Evolutionary conservation across 2,113 vertebrate species (phyloP).

Genomic region (Ptilorrhoa leucosticta): DNA sequence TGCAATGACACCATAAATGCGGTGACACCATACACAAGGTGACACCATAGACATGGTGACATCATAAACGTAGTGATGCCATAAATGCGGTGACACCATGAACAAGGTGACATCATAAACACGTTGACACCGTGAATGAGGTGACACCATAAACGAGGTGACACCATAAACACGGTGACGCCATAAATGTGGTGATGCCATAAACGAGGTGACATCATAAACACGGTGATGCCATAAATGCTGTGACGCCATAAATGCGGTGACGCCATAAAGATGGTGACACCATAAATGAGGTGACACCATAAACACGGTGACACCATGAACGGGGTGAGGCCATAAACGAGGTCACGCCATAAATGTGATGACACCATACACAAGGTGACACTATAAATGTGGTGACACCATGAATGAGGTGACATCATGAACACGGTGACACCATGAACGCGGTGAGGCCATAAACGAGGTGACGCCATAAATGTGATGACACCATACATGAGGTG

Average conservation of each 20-base stretch:
- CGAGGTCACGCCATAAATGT: accelerated
- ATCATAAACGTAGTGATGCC: too few species aligned
- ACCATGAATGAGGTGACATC: background rate
- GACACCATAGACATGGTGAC: background rate
- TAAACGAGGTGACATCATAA: background rate
- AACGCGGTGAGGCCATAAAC: background rate
- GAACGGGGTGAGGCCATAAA: too few species aligned
- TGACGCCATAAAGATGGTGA: too few species aligned
- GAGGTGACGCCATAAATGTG: background rate
- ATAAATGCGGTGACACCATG: too few species aligned
- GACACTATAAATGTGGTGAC: too few species aligned
- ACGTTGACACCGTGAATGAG: too few species aligned
- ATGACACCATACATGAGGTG: background rate
- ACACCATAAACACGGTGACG: too few species aligned
- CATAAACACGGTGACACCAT: too few species aligned
- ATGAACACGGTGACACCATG: too few species aligned
- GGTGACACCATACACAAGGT: background rate
- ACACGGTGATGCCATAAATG: background rate
- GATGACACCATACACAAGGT: background rate
- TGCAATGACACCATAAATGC: too few species aligned
- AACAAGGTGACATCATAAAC: background rate
- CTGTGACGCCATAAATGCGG: too few species aligned
- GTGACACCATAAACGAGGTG: background rate
- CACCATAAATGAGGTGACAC: too few species aligned
- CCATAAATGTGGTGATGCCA: background rate